Percentiles rank a stretch among this genome's conserved stretches.
These are phyloP conservation scores for Calephelis virginiensis DNA, from an alignment of 1,140 invertebrate species.

Conservation along the genomic window DNA sequence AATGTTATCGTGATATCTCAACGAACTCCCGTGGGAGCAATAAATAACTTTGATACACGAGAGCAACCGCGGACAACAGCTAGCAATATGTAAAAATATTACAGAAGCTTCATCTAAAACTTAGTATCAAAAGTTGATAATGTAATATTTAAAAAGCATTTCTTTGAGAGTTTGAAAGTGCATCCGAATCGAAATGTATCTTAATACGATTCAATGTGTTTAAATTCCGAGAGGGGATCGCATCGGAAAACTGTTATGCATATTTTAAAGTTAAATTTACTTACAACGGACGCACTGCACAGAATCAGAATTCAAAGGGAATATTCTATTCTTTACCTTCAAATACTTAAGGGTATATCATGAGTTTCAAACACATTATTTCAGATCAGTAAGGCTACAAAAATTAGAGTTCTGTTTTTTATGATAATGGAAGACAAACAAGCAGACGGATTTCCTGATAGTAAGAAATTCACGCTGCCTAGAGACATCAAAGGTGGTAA, in stretches of 20 bases:
- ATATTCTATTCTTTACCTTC: slow-evolving; percentile 55
- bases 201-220: slow-evolving; percentile 73
- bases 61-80: too few species aligned
- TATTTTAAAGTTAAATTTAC: slow-evolving; percentile 78
- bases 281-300: slow-evolving; percentile 50
- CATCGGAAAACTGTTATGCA: slow-evolving; percentile 76
- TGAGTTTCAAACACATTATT: slow-evolving; percentile 30
- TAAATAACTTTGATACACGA: too few species aligned
- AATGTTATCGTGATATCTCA: too few species aligned
- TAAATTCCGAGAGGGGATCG: slow-evolving; percentile 71
- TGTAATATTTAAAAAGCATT: slow-evolving; percentile 39
- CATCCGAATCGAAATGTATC: slow-evolving; percentile 70
- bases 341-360: slow-evolving; percentile 65
- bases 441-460: too few species aligned
- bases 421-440: too few species aligned
- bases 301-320: slow-evolving; percentile 55
- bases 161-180: slow-evolving; percentile 49
- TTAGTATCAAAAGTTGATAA: neutral
- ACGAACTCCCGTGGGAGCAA: too few species aligned
- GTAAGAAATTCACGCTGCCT: too few species aligned
- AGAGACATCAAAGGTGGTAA: too few species aligned
- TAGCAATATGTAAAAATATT: neutral
- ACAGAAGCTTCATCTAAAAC: neutral
- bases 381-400: too few species aligned
- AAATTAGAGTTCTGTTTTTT: too few species aligned